Base-by-base conservation (phyloP, 2,113 vertebrate species). In the Nipponia nippon region DNA sequence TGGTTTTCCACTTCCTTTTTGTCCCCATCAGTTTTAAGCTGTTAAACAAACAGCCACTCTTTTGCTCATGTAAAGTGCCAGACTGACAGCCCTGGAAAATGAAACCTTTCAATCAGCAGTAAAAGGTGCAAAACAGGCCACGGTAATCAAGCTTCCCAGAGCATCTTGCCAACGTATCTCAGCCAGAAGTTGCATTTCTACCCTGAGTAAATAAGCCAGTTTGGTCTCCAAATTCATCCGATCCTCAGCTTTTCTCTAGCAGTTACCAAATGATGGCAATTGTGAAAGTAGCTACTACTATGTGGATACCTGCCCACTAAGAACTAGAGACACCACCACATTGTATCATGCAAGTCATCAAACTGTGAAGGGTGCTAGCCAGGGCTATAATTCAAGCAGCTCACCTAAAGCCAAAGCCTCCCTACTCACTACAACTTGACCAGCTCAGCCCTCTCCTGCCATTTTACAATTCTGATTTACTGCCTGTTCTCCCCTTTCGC, bases 1-100 rank as follows among this genome's bases (percentile, higher is more conserved):
- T 92, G 84, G 73, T 77, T 94, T 94, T 94, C 81, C 77, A 58
- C 52, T 93, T 94, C 85, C 75, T 87, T 95, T 90, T 94, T 80
- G 59, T 69, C 73, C 53, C n/a, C 56, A 79, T 87, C 76, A 85
- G 47, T 93, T 93, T 95, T 84, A 90, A 75, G 52, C 65, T 95
- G 87, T 83, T 94, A 79, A 96, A 94, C 69, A 75, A 77, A 93
- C 65, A 80, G 91, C 62, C 83, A 90, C 79, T 91, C 66, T 89
- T 92, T 72, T 90, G 78, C 75, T 87, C 75, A 46, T 30, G 42
- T 90, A 47, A 90, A 90, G 62, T 72, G 72, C 83, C 83, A 93
- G 90, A 83, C 71, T 89, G 75, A 91, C 78, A 91, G 63, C 55
- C 83, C 86, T 90, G 61, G 42, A 92, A 97, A 94, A 83, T 22